Conservation (phyloP, 1,140 invertebrate genomes). For the Macrostomum lignano region DNA sequence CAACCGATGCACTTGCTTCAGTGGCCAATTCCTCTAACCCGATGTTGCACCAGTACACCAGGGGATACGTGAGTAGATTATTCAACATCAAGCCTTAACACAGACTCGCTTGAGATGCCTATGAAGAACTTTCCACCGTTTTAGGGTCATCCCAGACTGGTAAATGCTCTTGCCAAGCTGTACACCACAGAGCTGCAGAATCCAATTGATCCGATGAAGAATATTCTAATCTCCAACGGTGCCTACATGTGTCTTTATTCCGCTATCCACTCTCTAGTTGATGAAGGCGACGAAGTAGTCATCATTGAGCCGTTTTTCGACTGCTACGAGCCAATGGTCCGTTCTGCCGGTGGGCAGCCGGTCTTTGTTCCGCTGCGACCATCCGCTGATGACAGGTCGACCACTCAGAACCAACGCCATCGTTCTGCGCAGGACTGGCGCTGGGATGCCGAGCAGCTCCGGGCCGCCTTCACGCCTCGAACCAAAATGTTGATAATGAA, state of each 20-base stretch:
- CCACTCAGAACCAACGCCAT: neutral
- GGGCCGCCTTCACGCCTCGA: conserved; percentile 49
- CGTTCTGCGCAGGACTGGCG: conserved; percentile 40
- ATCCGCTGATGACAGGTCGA: neutral
- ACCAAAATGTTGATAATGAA: conserved; percentile 86
- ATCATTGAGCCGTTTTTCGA: conserved; percentile 95
- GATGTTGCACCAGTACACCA: conserved; percentile 56
- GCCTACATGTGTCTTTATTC: conserved; percentile 53
- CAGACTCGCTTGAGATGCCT: no score
- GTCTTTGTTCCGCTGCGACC: conserved; percentile 58
- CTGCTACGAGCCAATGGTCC: conserved; percentile 80
- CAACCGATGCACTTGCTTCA: conserved; percentile 44
- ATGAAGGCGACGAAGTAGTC: conserved; percentile 54
- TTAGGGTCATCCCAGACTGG: conserved; percentile 66
- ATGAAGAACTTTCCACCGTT: conserved; percentile 14
- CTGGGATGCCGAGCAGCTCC: conserved; percentile 51
- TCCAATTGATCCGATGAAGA: conserved; percentile 38
- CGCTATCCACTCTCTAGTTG: conserved; percentile 51
- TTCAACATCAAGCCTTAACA: neutral
- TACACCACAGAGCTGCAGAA: conserved; percentile 43
- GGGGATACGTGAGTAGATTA: conserved; percentile 29
- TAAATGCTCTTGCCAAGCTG: conserved; percentile 49
- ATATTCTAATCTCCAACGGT: conserved; percentile 58
- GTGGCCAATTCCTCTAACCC: conserved; percentile 40
- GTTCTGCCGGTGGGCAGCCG: conserved; percentile 50